Evolutionary conservation across 2,888 invertebrate species (phyloP).

Genomic region (Branchellion lobata): DNA sequence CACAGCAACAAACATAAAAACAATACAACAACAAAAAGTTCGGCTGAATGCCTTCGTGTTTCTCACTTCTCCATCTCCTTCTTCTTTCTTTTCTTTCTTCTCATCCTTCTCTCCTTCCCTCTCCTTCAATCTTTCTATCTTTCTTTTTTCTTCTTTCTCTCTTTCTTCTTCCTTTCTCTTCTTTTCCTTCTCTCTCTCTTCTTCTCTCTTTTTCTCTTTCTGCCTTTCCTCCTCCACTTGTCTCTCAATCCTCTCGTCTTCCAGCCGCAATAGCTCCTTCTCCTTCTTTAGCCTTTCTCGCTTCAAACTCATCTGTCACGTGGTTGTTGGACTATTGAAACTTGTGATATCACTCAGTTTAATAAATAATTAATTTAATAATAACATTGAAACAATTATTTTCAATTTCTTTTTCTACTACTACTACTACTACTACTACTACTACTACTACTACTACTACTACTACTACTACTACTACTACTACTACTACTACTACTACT

Average conservation of each 20-base stretch:
- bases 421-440: conserved; percentile 1
- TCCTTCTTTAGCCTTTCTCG: not conserved
- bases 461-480: not conserved
- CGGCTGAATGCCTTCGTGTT: too few relatives aligned
- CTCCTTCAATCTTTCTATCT: not conserved
- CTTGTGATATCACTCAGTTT: too few relatives aligned
- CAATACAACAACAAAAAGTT: too few relatives aligned
- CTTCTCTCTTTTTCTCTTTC: not conserved
- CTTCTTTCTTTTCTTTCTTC: not conserved
- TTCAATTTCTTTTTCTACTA: conserved; percentile 10
- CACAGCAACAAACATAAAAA: too few relatives aligned
- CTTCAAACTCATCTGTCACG: not conserved
- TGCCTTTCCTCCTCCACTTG: not conserved
- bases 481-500: not conserved
- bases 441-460: conserved; percentile 1
- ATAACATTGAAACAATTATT: too few relatives aligned
- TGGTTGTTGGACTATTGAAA: too few relatives aligned
- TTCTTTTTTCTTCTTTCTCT: not conserved
- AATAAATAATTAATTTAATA: too few relatives aligned
- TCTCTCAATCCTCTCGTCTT: not conserved
- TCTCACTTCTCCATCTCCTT: not conserved
- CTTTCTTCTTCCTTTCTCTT: not conserved
- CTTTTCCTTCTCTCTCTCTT: not conserved
- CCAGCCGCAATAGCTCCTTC: not conserved
- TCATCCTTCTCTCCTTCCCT: too few relatives aligned